Base-by-base conservation (phyloP, 2,888 invertebrate genomes). In the Hymenopus coronatus region DNA sequence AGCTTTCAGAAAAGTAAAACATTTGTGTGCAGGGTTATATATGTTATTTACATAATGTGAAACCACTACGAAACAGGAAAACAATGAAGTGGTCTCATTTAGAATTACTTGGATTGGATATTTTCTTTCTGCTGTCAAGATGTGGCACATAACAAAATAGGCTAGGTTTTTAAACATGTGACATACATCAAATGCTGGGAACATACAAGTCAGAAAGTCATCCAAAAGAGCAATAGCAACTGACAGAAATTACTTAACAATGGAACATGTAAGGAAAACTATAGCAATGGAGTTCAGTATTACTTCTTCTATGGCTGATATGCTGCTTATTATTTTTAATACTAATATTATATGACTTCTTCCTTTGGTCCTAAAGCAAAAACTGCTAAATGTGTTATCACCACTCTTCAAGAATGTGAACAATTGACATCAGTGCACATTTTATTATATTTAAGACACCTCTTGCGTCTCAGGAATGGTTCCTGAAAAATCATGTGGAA, bases 11-110 rank as follows among this genome's bases (percentile, higher is more conserved):
- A 70, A 70, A 70, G 54, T 6, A 15, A 25, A 54, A 70, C 20
- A 70, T 20, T 20, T 20, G 1, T 70, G 20, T 70, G 54, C 54
- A 70, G 4, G 25, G 54, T 25, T 70, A 70, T 70, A 25, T 70
- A 70, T 20, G 54, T 70, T 70, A 70, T 70, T 15, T 84, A 33
- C 30, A 84, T 40, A n/a, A 85, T 46, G 54, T 85, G 85, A 85
- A 85, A 85, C 85, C 85, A 85, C 85, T 33, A 85, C 85, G 54
- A 85, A 85, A 85, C 85, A 54, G 85, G 27, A 54, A 85, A 85
- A 85, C 85, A 85, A 85, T 85, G 85, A 85, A 85, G 85, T 85
- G 85, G 85, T 85, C 54, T 28, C 46, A n/a, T 15, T 84, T 40
- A 40, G 27, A 85, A 27, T 85, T 25, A 70, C 54, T 70, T 70